These are phyloP conservation scores for Sipha flava DNA, from an alignment of 1,140 invertebrate species.

Conservation along the genomic window DNA sequence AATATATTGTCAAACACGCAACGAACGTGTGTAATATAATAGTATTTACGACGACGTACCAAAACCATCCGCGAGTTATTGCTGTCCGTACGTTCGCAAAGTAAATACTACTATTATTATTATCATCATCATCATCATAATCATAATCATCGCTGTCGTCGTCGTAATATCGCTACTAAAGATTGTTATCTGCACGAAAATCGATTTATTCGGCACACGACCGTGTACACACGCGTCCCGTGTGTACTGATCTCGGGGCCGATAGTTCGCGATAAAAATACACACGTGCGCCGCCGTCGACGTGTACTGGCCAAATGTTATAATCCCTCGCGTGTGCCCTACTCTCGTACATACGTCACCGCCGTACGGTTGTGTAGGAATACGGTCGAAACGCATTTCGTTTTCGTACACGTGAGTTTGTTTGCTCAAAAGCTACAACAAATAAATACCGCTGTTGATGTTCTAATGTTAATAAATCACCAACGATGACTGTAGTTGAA, in stretches of 20 bases:
- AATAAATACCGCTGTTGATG: no score
- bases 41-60: no score
- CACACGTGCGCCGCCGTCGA: background rate
- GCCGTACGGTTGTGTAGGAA: no score
- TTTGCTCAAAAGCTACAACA: background rate
- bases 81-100: no score
- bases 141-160: background rate
- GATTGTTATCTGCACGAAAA: background rate
- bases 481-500: no score
- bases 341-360: no score
- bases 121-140: background rate
- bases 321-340: background rate
- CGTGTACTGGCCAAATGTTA: background rate
- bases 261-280: background rate
- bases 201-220: background rate
- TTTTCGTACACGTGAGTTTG: background rate
- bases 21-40: no score
- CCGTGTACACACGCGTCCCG: background rate
- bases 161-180: no score
- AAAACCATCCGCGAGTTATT: no score
- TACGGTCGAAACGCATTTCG: background rate
- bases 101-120: no score
- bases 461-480: no score
- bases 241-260: background rate
- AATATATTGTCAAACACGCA: no score